These are phyloP conservation scores for Dolichopus griseipennis DNA, from an alignment of 2,888 invertebrate genomes.

Conservation along the genomic window DNA sequence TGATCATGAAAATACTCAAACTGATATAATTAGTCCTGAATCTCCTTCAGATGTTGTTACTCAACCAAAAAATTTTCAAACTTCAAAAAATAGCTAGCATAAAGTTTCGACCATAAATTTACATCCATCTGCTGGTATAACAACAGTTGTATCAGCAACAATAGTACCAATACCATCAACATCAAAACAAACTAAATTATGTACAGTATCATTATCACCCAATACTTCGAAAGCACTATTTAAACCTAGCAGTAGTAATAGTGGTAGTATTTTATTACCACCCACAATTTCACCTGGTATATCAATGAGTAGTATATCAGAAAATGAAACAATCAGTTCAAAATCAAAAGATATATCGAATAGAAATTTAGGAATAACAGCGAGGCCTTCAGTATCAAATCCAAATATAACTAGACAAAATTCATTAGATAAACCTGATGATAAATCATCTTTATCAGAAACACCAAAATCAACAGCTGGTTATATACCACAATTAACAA, in stretches of 20 bases:
- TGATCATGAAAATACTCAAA: conserved; percentile 62
- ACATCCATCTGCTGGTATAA: conserved; percentile 15
- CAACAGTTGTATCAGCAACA: conserved; percentile 21
- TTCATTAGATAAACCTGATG: not conserved
- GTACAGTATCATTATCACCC: conserved; percentile 16
- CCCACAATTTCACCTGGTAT: not conserved
- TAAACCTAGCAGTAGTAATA: conserved; percentile 19
- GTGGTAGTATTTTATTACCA: conserved; percentile 17
- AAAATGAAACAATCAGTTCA: not conserved
- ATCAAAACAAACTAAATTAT: not conserved
- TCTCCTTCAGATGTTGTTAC: conserved; percentile 38
- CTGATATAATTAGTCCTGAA: conserved; percentile 41
- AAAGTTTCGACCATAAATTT: conserved; percentile 11
- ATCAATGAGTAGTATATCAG: conserved; percentile 1
- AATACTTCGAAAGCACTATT: conserved; percentile 14
- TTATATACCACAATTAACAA: conserved; percentile 4
- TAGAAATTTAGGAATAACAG: not conserved
- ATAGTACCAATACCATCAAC: conserved; percentile 9
- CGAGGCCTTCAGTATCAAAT: not conserved
- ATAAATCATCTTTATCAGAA: not conserved
- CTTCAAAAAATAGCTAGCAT: conserved; percentile 34
- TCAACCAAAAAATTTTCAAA: conserved; percentile 35
- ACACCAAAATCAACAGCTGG: not conserved
- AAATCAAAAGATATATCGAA: not conserved
- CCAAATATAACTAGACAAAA: not conserved